These are phyloP conservation scores for Yponomeuta cagnagella DNA, from an alignment of 2,888 invertebrate genomes.

Conservation along the genomic window DNA sequence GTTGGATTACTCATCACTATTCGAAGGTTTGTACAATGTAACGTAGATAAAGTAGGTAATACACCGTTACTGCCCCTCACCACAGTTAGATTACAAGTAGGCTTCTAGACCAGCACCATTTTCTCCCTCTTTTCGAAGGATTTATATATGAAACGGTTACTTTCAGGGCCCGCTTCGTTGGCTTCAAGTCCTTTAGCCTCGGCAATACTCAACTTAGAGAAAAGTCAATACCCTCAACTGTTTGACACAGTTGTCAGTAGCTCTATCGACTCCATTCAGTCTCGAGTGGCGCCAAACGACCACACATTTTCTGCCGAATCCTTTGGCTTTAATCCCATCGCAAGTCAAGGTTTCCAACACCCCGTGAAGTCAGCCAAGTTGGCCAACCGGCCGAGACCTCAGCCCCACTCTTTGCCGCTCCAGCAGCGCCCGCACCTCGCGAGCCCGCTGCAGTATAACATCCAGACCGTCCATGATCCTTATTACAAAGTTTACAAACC, in stretches of 20 bases:
- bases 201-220: slow-evolving; percentile 63
- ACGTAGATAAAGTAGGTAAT: slow-evolving; percentile 15
- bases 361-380: slow-evolving; percentile 50
- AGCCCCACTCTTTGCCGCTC: slow-evolving; percentile 29
- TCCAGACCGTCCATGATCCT: slow-evolving; percentile 63
- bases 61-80: neutral
- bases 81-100: neutral
- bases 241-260: slow-evolving; percentile 69
- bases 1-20: slow-evolving; percentile 74
- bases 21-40: slow-evolving; percentile 57
- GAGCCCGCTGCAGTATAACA: slow-evolving; percentile 52
- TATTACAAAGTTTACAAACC: slow-evolving; percentile 67
- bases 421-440: slow-evolving; percentile 21
- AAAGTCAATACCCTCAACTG: slow-evolving; percentile 61
- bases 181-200: slow-evolving; percentile 62
- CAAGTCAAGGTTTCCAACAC: slow-evolving; percentile 58
- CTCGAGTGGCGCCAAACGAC: slow-evolving; percentile 54
- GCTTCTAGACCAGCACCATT: neutral
- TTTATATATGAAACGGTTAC: slow-evolving; percentile 30
- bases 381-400: slow-evolving; percentile 39
- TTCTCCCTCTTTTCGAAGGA: neutral
- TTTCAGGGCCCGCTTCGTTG: slow-evolving; percentile 65
- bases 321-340: slow-evolving; percentile 68
- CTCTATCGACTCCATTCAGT: slow-evolving; percentile 64
- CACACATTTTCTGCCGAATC: slow-evolving; percentile 58